Percentiles rank a stretch among this genome's conserved stretches.
Evolutionary conservation across 1,140 invertebrate genomes (phyloP).

Genomic region (Ips typographus): DNA sequence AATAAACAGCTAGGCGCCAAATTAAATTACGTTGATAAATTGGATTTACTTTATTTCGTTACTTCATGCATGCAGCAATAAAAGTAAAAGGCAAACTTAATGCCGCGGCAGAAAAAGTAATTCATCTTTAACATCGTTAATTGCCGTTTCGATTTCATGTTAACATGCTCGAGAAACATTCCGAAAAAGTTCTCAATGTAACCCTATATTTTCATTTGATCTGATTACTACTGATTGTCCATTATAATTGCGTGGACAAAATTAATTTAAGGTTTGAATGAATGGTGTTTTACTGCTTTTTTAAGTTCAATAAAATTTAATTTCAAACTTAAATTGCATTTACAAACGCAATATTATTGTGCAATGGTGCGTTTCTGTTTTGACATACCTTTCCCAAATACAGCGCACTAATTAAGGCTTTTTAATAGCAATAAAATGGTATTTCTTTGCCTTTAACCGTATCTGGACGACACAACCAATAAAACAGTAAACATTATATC

Average conservation of each 20-base stretch:
- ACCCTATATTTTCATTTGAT: no score
- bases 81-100: slow-evolving; percentile 21
- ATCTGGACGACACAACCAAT: slow-evolving; percentile 7
- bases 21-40: slow-evolving; percentile 4
- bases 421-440: slow-evolving; percentile 9
- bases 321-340: no score
- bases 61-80: slow-evolving; percentile 6
- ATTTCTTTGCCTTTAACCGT: slow-evolving; percentile 11
- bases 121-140: slow-evolving; percentile 12
- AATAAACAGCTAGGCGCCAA: slow-evolving; percentile 1
- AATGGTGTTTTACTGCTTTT: no score
- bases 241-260: no score
- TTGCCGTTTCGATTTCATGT: slow-evolving; percentile 16
- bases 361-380: no score
- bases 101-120: slow-evolving; percentile 4
- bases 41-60: background rate
- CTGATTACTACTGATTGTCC: no score
- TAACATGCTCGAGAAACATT: background rate
- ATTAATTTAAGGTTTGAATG: no score
- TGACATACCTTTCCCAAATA: no score
- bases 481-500: background rate
- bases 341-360: no score
- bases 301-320: no score
- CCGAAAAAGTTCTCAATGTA: no score
- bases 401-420: background rate